These are phyloP conservation scores for Callithrix jacchus DNA, from an alignment of 2,113 vertebrate species.

Conservation along the genomic window DNA sequence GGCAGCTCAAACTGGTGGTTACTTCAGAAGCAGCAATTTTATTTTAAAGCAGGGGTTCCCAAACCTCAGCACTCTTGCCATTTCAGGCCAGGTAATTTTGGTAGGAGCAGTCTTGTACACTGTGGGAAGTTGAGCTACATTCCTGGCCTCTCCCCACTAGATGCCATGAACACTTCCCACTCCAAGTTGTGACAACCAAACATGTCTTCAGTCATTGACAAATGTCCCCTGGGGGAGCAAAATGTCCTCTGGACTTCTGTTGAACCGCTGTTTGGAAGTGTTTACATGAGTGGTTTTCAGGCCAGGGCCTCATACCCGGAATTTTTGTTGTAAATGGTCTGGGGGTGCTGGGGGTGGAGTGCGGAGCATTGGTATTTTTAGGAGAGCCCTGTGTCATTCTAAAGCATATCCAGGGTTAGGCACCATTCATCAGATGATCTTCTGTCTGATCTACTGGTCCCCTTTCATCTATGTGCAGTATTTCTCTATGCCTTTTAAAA, in stretches of 20 bases:
- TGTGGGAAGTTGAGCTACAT: not conserved
- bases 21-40: slow-evolving; percentile 14
- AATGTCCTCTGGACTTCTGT: not conserved
- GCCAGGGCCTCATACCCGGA: not conserved
- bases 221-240: not conserved
- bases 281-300: slow-evolving; percentile 9
- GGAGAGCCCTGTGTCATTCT: not conserved
- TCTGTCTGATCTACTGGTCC: not conserved
- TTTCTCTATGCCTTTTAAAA: slow-evolving; percentile 38
- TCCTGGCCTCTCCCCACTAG: not conserved
- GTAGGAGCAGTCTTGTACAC: not conserved
- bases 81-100: not conserved
- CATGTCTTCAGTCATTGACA: not conserved
- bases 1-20: not conserved
- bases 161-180: not conserved
- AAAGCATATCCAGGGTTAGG: not conserved
- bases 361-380: slow-evolving; percentile 31
- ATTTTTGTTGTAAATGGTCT: not conserved
- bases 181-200: not conserved
- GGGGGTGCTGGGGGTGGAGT: not conserved
- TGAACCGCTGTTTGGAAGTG: not conserved
- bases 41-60: not conserved
- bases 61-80: not conserved
- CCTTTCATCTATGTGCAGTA: not conserved
- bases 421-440: not conserved